Evolutionary conservation across 2,113 vertebrate species (phyloP).

Genomic region (Colius striatus): DNA sequence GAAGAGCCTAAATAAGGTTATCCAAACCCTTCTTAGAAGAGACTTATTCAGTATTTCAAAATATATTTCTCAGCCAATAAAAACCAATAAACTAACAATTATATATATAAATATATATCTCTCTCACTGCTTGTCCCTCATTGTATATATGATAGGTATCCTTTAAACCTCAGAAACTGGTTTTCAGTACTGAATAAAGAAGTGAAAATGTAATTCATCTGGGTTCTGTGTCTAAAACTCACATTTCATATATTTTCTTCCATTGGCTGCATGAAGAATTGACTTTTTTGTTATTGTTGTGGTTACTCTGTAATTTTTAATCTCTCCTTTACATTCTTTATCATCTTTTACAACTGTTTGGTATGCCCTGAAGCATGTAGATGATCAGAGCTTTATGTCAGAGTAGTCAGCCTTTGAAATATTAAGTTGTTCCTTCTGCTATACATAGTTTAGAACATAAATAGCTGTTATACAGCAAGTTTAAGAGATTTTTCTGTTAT

Average conservation of each 20-base stretch:
- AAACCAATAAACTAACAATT: not conserved
- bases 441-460: not conserved
- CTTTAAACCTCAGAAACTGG: not conserved
- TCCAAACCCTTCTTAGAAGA: not conserved
- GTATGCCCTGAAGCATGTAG: not conserved
- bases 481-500: not conserved
- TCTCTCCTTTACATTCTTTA: not conserved
- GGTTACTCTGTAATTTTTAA: not conserved
- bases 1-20: not conserved
- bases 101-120: not conserved
- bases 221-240: not conserved
- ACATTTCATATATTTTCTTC: not conserved
- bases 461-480: not conserved
- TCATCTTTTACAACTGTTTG: not conserved
- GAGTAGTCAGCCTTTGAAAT: not conserved
- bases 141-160: not conserved
- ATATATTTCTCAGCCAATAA: not conserved
- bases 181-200: not conserved
- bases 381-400: not conserved
- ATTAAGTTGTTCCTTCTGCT: not conserved
- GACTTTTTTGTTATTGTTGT: not conserved
- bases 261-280: not conserved
- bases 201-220: not conserved
- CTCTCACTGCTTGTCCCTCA: not conserved
- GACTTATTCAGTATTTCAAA: not conserved